phyloP scores from a whole-genome alignment of 1,140 invertebrate genomes.

The Plectrocnemia conspersa region DNA sequence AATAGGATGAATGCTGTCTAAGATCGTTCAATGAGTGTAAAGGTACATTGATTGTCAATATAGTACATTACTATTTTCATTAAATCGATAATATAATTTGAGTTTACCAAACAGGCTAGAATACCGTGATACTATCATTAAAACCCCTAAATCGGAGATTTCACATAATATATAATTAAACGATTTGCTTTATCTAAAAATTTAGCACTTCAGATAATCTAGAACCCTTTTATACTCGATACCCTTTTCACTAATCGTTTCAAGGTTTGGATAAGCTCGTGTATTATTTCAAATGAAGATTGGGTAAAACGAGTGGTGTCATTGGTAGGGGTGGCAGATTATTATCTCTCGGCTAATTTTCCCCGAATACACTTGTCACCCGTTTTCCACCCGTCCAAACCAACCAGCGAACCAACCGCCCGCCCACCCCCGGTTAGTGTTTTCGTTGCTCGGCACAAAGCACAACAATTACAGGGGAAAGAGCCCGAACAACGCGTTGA shows the following conservation, averaged over 20 bases:
- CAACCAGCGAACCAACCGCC: too few species aligned
- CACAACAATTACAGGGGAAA: conserved; percentile 28
- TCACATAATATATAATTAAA: not conserved
- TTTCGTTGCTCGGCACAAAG: conserved; percentile 16
- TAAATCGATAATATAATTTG: too few species aligned
- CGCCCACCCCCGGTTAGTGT: not conserved
- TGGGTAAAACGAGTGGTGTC: not conserved
- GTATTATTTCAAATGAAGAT: conserved; percentile 8
- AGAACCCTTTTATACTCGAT: not conserved
- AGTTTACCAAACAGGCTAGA: too few species aligned
- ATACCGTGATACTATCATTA: too few species aligned
- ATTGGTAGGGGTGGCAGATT: not conserved
- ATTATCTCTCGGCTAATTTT: conserved; percentile 27
- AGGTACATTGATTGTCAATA: too few species aligned
- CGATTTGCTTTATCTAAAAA: not conserved
- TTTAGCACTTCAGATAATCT: not conserved
- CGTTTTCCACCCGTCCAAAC: conserved; percentile 13
- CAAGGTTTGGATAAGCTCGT: too few species aligned
- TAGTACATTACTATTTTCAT: too few species aligned
- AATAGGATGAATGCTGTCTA: too few species aligned
- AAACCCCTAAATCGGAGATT: not conserved
- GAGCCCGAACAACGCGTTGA: conserved; percentile 15
- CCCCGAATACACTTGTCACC: conserved; percentile 26
- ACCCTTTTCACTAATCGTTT: not conserved
- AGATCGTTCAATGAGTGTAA: too few species aligned